Evolutionary conservation across 2,888 invertebrate genomes (phyloP).

Genomic region (Rotaria magnacalcarata): DNA sequence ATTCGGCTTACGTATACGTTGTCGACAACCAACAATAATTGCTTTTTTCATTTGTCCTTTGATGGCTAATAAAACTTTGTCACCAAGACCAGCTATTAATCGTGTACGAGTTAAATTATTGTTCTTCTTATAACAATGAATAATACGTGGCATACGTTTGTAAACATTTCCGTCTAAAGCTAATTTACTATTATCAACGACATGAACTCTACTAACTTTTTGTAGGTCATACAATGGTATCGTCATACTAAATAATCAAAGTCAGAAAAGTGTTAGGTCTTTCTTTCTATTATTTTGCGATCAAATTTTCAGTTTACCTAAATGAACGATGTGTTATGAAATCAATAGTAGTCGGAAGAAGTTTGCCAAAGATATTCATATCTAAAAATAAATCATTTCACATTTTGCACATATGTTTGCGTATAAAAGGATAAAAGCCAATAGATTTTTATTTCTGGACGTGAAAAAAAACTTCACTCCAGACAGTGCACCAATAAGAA

Average conservation of each 20-base stretch:
- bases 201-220: constrained; percentile 71
- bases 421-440: not conserved
- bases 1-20: constrained; percentile 68
- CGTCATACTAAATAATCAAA: not conserved
- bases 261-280: not conserved
- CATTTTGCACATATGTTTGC: not conserved
- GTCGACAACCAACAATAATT: constrained; percentile 77
- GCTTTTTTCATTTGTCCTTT: constrained; percentile 91
- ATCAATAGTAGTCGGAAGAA: constrained; percentile 1
- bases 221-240: constrained; percentile 37
- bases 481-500: not conserved
- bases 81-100: constrained; percentile 68
- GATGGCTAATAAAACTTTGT: constrained; percentile 83
- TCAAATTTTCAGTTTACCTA: not conserved
- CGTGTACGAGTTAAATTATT: constrained; percentile 36
- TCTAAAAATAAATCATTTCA: constrained; percentile 4
- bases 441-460: not conserved
- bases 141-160: constrained; percentile 84
- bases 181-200: constrained; percentile 92
- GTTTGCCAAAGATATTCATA: not conserved
- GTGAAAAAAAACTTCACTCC: not conserved
- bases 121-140: constrained; percentile 83
- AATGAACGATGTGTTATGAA: not conserved
- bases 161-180: constrained; percentile 89
- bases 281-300: not conserved